These are phyloP conservation scores for Caenorhabditis latens DNA, from an alignment of 1,140 invertebrate species.

Conservation along the genomic window DNA sequence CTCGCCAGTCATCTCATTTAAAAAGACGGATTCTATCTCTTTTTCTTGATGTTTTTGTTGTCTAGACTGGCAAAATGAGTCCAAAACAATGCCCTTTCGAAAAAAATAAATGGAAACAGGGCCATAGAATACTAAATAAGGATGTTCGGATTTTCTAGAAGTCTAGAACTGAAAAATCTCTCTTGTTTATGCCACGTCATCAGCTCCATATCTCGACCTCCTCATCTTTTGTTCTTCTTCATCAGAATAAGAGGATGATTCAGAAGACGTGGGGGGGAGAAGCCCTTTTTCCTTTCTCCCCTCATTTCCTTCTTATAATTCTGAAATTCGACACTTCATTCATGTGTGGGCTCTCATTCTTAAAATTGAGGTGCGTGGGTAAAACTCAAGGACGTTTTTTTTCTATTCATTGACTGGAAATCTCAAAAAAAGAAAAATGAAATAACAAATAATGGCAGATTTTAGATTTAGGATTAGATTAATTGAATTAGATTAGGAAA, in stretches of 20 bases:
- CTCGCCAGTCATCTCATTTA: neutral
- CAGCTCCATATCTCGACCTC: neutral
- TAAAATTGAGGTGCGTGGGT: neutral
- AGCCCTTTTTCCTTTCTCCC: neutral
- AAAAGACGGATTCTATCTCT: neutral
- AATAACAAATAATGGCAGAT: too few relatives aligned
- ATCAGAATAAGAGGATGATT: neutral
- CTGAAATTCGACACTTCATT: slow-evolving; percentile 6
- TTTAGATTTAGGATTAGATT: neutral
- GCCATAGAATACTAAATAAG: too few relatives aligned
- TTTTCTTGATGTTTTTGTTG: neutral
- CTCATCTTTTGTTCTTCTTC: neutral
- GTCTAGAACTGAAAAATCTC: too few relatives aligned
- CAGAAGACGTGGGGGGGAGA: neutral
- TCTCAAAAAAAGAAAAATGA: too few relatives aligned
- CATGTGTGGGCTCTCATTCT: neutral
- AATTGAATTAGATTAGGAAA: too few relatives aligned
- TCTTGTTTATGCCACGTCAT: neutral
- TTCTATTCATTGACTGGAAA: too few relatives aligned
- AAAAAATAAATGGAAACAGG: too few relatives aligned
- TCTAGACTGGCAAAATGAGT: too few relatives aligned
- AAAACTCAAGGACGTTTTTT: too few relatives aligned
- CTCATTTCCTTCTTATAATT: neutral
- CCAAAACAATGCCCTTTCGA: too few relatives aligned
- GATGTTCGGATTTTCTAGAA: too few relatives aligned